Base-by-base conservation (phyloP, 92 coral and sea anemone genomes). In the Nematostella vectensis region DNA sequence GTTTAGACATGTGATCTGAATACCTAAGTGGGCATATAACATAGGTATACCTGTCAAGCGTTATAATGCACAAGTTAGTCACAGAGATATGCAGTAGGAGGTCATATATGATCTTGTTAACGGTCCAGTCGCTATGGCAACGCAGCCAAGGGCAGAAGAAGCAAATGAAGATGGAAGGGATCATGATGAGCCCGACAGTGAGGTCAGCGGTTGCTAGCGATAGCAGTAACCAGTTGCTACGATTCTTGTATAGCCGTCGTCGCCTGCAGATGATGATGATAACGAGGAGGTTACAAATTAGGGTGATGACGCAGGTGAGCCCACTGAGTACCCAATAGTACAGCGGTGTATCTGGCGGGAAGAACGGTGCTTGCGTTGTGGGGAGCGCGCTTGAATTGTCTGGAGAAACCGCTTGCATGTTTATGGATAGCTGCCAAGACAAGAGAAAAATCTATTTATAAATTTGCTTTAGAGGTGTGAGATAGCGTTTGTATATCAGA, bases 301-400 rank as follows among this genome's bases (percentile, higher is more conserved):
- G 45, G 2, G 78, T 77, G 12, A 77, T 66, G 8, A 77, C 25
- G 4, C 83, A 72, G 55, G 50, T 77, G 11, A 64, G 47, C 11
- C 74, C 69, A 20, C 69, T 70, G 17, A 63, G 55, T 1, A 77
- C 44, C 83, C 83, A 77, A 69, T 9, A 77, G 27, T 77, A 77
- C 24, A 52, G 19, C 20, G 83, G 83, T 23, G 71, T 72, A 26
- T 52, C 47, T 10, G 50, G 63, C 55, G 68, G 70, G 62, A 77
- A 31, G 59, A 77, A 77, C 6, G 33, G 23, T 6, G 51, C 4
- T 8, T 36, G 9, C 4, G 51, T 19, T 54, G 40, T 54, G 26
- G 40, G 40, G 6, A 15, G 15, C 15, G 51, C 11, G 51, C 51
- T 45, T 45, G 51, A 9, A 4, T 45, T 11, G 51, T 45, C 15